Evolutionary conservation across 1,140 invertebrate genomes (phyloP), one percentile per base, ranked within the genome.

Genomic region (Odontomachus brunneus): DNA sequence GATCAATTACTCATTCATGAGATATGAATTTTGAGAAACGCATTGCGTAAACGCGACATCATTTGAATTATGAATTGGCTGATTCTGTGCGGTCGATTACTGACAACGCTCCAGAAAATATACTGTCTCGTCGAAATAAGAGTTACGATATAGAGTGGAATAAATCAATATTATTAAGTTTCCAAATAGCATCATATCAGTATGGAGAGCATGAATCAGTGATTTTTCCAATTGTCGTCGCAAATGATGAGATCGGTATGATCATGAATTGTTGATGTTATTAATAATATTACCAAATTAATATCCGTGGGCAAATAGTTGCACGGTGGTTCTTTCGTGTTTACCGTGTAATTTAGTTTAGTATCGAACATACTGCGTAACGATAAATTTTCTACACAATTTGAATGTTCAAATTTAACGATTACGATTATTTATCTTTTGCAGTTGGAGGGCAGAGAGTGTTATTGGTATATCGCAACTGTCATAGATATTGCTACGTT

Each of bases 141-240:
- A 33, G 29, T 60, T 76, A 51, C 38, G 53, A 66, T 66, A 33
- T 66, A 44, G n/a, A 66, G 44, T 53, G 22, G n/a, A 78, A 78
- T 69, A 69, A 78, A 78, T 69, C 75, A 67, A 78, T 78, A 78
- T 78, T 55, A 78, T 63, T 78, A 67, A 78, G 75, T 78, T 78
- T 14, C 33, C 63, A 65, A 76, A 66, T 66, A 60, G 7, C 19
- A 65, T 76, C 33, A 51, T 76, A 66, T 51, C 44, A n/a, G 12
- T 29, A 55, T 55, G 55, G 75, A 67, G 29, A 49, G 22, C 75
- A 69, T 69, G 26, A 69, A 69, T 78, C 55, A 69, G 69, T 19
- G 33, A 12, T 4, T 57, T 78, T 78, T 44, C 49, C 5, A 78
- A 78, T 55, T 44, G 75, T 78, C 55, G 63, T 69, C 67, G 63